These are phyloP conservation scores for Macquaria australasica DNA, from an alignment of 2,113 vertebrate species.

Conservation along the genomic window DNA sequence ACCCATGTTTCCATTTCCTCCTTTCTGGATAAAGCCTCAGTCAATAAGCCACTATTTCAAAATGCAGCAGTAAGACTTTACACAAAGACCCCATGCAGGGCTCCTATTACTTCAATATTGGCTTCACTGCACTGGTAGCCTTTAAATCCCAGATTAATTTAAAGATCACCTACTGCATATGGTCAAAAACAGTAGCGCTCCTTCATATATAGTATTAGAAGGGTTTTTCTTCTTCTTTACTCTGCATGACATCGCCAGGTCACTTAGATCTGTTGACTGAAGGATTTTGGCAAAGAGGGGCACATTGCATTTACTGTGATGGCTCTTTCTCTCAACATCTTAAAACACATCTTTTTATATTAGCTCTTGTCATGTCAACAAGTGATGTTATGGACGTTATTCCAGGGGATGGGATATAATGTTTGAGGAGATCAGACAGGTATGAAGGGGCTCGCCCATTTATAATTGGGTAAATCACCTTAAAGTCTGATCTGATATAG, in stretches of 20 bases:
- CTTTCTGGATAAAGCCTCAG: not conserved
- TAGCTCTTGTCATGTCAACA: not conserved
- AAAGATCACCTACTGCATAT: slow-evolving; percentile 5
- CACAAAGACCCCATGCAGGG: not conserved
- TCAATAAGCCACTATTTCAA: too few species aligned
- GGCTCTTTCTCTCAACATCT: not conserved
- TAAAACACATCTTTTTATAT: not conserved
- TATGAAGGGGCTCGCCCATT: too few species aligned
- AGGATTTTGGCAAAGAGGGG: not conserved
- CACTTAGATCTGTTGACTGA: not conserved
- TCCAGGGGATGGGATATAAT: too few species aligned
- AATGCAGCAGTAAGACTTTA: not conserved
- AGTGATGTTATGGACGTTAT: too few species aligned
- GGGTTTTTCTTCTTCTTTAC: not conserved
- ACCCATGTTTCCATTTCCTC: not conserved
- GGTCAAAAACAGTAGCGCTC: not conserved
- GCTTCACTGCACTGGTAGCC: slow-evolving; percentile 9
- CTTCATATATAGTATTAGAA: not conserved
- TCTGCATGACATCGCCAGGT: not conserved
- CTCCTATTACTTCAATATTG: slow-evolving; percentile 1
- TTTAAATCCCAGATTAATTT: slow-evolving; percentile 33
- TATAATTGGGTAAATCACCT: too few species aligned
- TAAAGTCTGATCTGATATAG: too few species aligned
- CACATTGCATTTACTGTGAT: too few species aligned
- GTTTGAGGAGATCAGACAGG: too few species aligned